Base-by-base conservation (phyloP, 2,888 invertebrate species). In the Pediacus dermestoides region DNA sequence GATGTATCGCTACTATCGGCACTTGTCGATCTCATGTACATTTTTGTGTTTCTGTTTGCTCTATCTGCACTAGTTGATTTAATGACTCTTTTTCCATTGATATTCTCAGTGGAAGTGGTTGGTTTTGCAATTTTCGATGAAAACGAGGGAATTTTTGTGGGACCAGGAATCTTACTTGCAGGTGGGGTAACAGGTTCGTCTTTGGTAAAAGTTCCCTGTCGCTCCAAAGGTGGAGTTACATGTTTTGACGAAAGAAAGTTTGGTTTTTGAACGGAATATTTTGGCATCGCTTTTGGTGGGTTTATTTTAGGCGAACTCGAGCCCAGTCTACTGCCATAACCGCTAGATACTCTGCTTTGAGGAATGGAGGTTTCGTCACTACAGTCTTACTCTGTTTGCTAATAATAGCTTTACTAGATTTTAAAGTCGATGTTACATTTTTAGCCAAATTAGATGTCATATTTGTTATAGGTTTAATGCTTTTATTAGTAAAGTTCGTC, bases 121-220 rank as follows among this genome's bases (percentile, higher is more conserved):
- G 28, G 4, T 28, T 28, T 28, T 12, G 52, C 48, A 26, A 51
- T 46, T 46, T 56, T 71, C 68, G 16, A 63, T 52, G 18, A 47
- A 39, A 25, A 62, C 36, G 53, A 37, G 22, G 54, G 53, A 42
- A 54, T 52, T 52, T 44, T 57, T 21, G 57, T 45, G n/a, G 46
- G 45, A n/a, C n/a, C n/a, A n/a, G n/a, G n/a, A n/a, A n/a, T n/a
- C n/a, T n/a, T 52, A 22, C 43, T 46, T 16, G 52, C 39, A 1
- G 71, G 57, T 39, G 35, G 36, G 8, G 47, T 30, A n/a, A n/a
- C n/a, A n/a, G n/a, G n/a, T 32, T 88, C 88, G 54, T 92, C 91
- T 68, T 92, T 93, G 0, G 90, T 88, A 63, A 94, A 94, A 0
- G 94, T 94, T 8, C 90, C 90, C 67, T 94, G 92, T 15, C 93